Percentiles rank a stretch among this genome's conserved stretches.
phyloP scores from a whole-genome alignment of 2,797 vertebrate genomes.

The Buceros bicornis region DNA sequence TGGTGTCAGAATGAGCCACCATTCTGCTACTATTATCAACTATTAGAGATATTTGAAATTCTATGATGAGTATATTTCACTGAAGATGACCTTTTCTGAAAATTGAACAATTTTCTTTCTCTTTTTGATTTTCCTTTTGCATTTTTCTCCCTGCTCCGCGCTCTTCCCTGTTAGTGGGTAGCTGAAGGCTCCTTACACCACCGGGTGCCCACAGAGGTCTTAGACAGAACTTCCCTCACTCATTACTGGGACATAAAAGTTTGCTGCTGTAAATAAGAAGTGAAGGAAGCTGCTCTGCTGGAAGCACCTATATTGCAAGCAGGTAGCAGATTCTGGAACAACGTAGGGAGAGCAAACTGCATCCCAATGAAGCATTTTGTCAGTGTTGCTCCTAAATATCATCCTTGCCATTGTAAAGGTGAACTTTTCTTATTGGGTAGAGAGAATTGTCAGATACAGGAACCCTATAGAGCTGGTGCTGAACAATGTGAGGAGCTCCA shows the following conservation, averaged over 20 bases:
- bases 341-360: not conserved
- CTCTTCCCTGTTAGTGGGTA: not conserved
- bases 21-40: not conserved
- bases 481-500: not conserved
- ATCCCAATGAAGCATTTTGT: not conserved
- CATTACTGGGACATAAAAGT: not conserved
- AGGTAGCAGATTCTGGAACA: not conserved
- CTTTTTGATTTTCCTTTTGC: not conserved
- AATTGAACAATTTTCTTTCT: not conserved
- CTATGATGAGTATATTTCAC: not conserved
- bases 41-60: slow-evolving; percentile 20
- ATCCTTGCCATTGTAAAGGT: not conserved
- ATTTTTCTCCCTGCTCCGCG: not conserved
- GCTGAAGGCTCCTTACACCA: not conserved
- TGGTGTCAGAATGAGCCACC: not conserved
- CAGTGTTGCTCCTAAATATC: not conserved
- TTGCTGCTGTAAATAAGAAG: not conserved
- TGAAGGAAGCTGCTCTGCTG: not conserved
- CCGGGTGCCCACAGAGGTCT: not conserved
- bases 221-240: not conserved
- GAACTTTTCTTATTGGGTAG: not conserved
- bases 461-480: not conserved
- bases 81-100: not conserved
- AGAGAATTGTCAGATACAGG: not conserved
- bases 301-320: not conserved